phyloP scores from a whole-genome alignment of 2,113 vertebrate species.

The Urocolius indicus region DNA sequence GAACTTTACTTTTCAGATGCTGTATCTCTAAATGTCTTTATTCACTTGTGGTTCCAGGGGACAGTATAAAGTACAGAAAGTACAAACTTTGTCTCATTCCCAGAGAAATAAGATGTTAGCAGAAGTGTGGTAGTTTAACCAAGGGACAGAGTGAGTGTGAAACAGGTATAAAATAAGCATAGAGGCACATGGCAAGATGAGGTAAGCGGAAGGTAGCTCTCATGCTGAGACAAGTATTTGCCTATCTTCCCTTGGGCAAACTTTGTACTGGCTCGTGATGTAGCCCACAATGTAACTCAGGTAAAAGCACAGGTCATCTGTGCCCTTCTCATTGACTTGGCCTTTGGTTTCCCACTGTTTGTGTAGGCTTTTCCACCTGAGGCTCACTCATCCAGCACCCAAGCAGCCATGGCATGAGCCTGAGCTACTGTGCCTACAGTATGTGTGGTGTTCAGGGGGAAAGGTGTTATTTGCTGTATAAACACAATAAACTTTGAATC shows the following conservation, averaged over 20 bases:
- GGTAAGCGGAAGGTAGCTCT: not conserved
- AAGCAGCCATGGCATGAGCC: not conserved
- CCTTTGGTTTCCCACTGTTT: not conserved
- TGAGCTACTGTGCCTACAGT: rapidly evolving
- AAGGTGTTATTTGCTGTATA: not conserved
- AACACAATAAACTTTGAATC: not conserved
- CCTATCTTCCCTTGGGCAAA: not conserved
- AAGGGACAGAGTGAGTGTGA: not conserved
- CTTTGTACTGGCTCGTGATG: not conserved
- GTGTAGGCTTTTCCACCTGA: rapidly evolving
- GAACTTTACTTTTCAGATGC: not conserved
- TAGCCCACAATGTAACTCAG: not conserved
- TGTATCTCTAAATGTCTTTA: not conserved
- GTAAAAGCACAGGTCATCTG: not conserved
- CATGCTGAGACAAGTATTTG: not conserved
- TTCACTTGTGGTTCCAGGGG: not conserved
- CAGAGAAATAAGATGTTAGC: not conserved
- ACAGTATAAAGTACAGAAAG: not conserved
- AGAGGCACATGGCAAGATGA: not conserved
- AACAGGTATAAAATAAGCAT: not conserved
- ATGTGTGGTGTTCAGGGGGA: no score
- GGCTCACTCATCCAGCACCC: not conserved
- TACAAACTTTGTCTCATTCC: not conserved
- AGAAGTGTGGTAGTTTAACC: not conserved
- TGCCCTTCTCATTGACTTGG: not conserved